Evolutionary conservation across 37 sponge, comb jelly and placozoan species (phyloP), one percentile per base, ranked within the genome.

Genomic region (Beroe forskalii): DNA sequence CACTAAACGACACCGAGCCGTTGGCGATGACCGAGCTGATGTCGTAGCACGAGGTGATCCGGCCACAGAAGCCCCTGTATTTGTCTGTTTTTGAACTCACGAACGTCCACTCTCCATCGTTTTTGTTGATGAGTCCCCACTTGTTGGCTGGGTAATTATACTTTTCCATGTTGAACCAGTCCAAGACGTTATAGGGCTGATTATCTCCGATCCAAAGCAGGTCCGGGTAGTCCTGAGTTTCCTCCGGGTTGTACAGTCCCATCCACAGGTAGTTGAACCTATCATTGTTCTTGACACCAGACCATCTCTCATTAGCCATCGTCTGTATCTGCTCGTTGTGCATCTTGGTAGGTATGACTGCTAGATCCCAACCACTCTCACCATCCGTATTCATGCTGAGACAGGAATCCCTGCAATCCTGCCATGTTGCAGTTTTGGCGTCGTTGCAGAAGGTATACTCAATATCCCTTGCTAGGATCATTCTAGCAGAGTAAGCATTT

Each of bases 251-350:
- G 66, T 28, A 28, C 66, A 64, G 66, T n/a, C 66, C 66, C 25
- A 64, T 64, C 66, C 66, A 64, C 25, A 64, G 30, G 66, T 64
- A 64, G 66, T 64, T 64, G 66, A 64, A 64, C 66, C 17, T 64
- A 23, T 64, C 66, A 8, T 64, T 64, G 4, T 23, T 27, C 66
- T 64, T 64, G 4, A 64, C 66, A 22, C 66, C 66, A 22, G 66
- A 23, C 30, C 31, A 64, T 6, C 3, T 27, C 31, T 27, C 66
- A 27, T 64, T 22, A 8, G 31, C 66, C 31, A 30, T 64, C 4
- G 4, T 22, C 66, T 4, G 30, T 8, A 64, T 23, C 4, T 30
- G 25, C 66, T 30, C 31, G 66, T 64, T 64, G 66, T 64, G 66
- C 66, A 30, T 64, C 14, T 30, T 22, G 24, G 66, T 30, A 23